phyloP scores from a whole-genome alignment of 1,140 invertebrate species.

The Pseudomyrmex cubaensis region DNA sequence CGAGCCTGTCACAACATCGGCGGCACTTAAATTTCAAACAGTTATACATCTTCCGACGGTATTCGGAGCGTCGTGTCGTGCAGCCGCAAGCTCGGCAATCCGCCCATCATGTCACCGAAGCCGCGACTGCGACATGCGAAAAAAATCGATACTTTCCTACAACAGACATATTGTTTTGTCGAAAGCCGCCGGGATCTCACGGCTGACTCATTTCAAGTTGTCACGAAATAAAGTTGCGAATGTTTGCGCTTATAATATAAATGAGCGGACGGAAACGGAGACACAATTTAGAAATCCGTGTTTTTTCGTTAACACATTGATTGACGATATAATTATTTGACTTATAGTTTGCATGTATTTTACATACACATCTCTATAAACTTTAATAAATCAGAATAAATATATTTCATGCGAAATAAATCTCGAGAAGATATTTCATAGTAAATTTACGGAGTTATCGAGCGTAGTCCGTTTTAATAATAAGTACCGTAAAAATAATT shows the following conservation, averaged over 20 bases:
- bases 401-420: not conserved
- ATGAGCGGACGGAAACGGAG: not conserved
- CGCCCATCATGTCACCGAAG: slow-evolving; percentile 55
- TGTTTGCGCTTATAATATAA: not conserved
- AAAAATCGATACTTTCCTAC: slow-evolving; percentile 67
- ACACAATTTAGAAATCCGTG: not conserved
- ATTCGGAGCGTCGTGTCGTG: slow-evolving; percentile 9
- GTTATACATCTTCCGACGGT: slow-evolving; percentile 71
- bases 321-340: not conserved
- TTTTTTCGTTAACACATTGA: not conserved
- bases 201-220: slow-evolving; percentile 45
- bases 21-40: slow-evolving; percentile 74
- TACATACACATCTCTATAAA: too few relatives aligned
- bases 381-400: not conserved
- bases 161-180: slow-evolving; percentile 28
- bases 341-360: too few relatives aligned
- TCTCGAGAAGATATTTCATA: not conserved
- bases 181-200: slow-evolving; percentile 9
- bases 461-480: not conserved
- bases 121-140: slow-evolving; percentile 39
- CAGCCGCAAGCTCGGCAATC: slow-evolving; percentile 29
- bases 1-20: slow-evolving; percentile 73
- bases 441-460: not conserved
- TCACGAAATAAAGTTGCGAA: not conserved
- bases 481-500: not conserved